Conservation (phyloP, 2,888 invertebrate species). For the Calliphora vomitoria region DNA sequence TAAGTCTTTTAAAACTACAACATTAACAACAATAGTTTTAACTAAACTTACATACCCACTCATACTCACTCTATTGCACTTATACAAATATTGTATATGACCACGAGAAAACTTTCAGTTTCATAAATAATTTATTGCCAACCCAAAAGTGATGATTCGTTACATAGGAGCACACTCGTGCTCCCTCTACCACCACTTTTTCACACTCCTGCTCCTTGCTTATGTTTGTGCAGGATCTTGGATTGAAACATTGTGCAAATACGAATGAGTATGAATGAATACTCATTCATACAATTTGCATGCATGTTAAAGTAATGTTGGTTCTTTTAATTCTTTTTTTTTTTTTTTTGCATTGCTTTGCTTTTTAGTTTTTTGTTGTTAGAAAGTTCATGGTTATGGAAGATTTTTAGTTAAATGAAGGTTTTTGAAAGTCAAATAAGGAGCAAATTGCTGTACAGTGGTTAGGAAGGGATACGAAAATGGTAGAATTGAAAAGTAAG, state of each 20-base stretch:
- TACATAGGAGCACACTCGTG: background rate
- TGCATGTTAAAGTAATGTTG: slow-evolving; percentile 58
- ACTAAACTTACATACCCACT: background rate
- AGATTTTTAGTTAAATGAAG: slow-evolving; percentile 65
- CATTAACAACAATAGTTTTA: slow-evolving; percentile 21
- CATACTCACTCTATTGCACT: background rate
- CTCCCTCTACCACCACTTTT: background rate
- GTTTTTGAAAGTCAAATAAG: slow-evolving; percentile 66
- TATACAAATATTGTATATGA: slow-evolving; percentile 54
- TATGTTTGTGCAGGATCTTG: slow-evolving; percentile 34
- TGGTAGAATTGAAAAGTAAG: no score
- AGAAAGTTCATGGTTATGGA: slow-evolving; percentile 72
- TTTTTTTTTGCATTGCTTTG: background rate
- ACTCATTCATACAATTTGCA: slow-evolving; percentile 52
- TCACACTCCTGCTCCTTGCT: background rate
- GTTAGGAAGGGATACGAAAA: background rate
- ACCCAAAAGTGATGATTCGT: slow-evolving; percentile 70
- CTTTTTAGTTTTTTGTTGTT: slow-evolving; percentile 36
- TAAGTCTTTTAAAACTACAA: slow-evolving; percentile 21
- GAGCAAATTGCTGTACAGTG: slow-evolving; percentile 41
- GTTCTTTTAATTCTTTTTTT: slow-evolving; percentile 61
- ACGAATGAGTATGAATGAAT: slow-evolving; percentile 40
- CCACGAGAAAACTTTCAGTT: slow-evolving; percentile 73
- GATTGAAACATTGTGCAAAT: slow-evolving; percentile 50
- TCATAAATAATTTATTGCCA: slow-evolving; percentile 72